Percentiles rank a stretch among this genome's conserved stretches.
Conservation (phyloP, 2,888 invertebrate species). For the Polydrusus pterygomalis region DNA sequence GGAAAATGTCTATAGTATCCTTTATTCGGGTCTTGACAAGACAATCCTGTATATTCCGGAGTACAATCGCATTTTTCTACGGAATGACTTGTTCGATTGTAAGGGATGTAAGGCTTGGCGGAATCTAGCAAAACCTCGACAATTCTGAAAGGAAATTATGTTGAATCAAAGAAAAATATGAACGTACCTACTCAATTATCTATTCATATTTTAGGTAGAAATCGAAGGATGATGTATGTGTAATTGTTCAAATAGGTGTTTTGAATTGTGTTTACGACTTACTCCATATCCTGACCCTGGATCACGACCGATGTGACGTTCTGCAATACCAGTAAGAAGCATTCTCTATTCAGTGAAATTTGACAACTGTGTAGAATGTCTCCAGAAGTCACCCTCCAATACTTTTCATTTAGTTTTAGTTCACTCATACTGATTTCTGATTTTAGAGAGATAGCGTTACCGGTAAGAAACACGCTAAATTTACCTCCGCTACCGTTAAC, state of each 20-base stretch:
- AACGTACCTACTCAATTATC: no score
- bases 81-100: conserved; percentile 67
- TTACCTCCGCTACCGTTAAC: conserved; percentile 82
- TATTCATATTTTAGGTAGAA: no score
- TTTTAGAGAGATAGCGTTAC: conserved; percentile 74
- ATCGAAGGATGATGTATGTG: no score
- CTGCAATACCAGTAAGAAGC: conserved; percentile 94
- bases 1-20: conserved; percentile 89
- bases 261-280: conserved; percentile 24
- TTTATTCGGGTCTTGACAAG: conserved; percentile 91
- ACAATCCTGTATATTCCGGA: conserved; percentile 85
- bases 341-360: conserved; percentile 80
- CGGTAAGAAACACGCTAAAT: conserved; percentile 84
- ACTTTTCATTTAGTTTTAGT: conserved; percentile 83
- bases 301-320: conserved; percentile 88
- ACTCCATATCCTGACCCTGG: conserved; percentile 62
- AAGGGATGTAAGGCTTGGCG: conserved; percentile 78
- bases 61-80: conserved; percentile 93
- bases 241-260: no score
- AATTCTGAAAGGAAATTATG: conserved; percentile 68
- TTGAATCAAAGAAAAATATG: neutral
- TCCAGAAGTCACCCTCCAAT: conserved; percentile 77
- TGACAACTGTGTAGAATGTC: conserved; percentile 69
- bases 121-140: conserved; percentile 87
- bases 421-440: conserved; percentile 58